Evolutionary conservation across 2,113 vertebrate genomes (phyloP).

Genomic region (Mungos mungo): DNA sequence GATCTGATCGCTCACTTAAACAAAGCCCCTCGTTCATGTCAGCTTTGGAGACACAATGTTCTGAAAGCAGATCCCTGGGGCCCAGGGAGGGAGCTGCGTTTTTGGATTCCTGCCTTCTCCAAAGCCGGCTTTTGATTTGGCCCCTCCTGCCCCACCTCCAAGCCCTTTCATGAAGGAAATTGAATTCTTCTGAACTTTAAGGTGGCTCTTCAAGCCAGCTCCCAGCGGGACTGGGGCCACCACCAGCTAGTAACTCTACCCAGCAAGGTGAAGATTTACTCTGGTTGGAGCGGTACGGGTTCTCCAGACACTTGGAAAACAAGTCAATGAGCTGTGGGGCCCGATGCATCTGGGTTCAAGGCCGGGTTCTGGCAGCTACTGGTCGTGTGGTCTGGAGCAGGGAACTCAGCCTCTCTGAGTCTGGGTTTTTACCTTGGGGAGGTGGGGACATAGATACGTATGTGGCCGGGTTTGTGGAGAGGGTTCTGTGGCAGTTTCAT

Average conservation of each 20-base stretch:
- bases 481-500: background rate
- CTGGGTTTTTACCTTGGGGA: background rate
- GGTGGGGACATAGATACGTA: accelerated
- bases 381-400: background rate
- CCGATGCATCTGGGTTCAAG: background rate
- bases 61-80: slow-evolving; percentile 53
- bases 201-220: background rate
- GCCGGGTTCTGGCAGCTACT: background rate
- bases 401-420: background rate
- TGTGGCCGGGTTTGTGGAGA: background rate
- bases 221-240: background rate
- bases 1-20: slow-evolving; percentile 57
- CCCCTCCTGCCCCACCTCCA: slow-evolving; percentile 4
- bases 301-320: background rate
- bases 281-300: background rate
- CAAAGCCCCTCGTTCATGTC: slow-evolving; percentile 40
- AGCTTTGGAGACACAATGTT: slow-evolving; percentile 21
- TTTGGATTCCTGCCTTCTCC: slow-evolving; percentile 46
- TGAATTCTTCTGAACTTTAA: slow-evolving; percentile 65
- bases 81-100: background rate
- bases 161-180: slow-evolving; percentile 55
- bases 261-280: background rate
- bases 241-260: background rate
- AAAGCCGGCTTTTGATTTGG: slow-evolving; percentile 17
- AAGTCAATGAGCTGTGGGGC: background rate